These are phyloP conservation scores for Mystacides longicornis DNA, from an alignment of 2,888 invertebrate genomes.

Conservation along the genomic window DNA sequence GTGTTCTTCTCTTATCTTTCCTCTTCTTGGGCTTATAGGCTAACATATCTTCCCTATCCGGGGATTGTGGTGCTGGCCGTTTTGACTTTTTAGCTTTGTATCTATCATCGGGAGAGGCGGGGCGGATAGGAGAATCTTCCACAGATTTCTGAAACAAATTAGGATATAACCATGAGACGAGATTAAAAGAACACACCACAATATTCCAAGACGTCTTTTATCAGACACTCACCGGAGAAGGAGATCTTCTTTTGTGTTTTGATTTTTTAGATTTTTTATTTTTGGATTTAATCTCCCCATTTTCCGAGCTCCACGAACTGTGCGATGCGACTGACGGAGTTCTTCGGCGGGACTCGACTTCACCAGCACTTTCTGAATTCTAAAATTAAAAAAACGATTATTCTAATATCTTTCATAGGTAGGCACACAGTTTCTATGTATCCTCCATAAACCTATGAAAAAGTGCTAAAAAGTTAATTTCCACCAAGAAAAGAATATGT, in stretches of 20 bases:
- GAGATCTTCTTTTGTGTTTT: constrained; percentile 42
- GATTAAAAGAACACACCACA: not conserved
- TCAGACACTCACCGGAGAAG: constrained; percentile 30
- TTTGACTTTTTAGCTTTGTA: constrained; percentile 36
- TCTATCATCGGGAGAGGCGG: constrained; percentile 17
- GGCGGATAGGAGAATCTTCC: constrained; percentile 29
- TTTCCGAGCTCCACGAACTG: constrained; percentile 28
- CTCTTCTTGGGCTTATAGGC: constrained; percentile 45
- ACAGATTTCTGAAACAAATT: constrained; percentile 33
- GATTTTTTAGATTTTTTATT: constrained; percentile 46
- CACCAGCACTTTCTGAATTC: constrained; percentile 41
- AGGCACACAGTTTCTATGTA: too few relatives aligned
- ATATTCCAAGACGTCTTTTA: constrained; percentile 2
- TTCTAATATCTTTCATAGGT: too few relatives aligned
- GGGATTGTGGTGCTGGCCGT: constrained; percentile 41
- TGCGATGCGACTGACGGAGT: constrained; percentile 25
- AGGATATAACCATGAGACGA: not conserved
- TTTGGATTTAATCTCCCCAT: constrained; percentile 40
- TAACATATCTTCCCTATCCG: constrained; percentile 31
- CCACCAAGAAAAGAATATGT: too few relatives aligned
- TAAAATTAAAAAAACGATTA: constrained; percentile 29
- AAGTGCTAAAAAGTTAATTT: too few relatives aligned
- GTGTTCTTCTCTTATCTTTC: constrained; percentile 41
- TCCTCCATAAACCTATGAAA: too few relatives aligned
- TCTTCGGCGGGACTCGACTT: constrained; percentile 38